Conservation (phyloP, 1,140 invertebrate species). For the Hyphantria cunea region DNA sequence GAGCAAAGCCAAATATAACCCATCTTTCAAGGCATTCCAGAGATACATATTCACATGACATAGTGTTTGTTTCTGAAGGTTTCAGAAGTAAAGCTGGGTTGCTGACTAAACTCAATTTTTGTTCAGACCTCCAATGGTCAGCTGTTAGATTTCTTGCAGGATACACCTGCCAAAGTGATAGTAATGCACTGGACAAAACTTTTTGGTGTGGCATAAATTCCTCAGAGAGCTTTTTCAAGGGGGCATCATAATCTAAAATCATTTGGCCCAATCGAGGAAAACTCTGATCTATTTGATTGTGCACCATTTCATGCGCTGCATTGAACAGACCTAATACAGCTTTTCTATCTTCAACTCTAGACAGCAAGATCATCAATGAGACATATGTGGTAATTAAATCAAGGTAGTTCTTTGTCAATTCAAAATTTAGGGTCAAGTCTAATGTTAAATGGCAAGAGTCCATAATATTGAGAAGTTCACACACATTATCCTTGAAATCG, state of each 20-base stretch:
- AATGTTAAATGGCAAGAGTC: conserved; percentile 97
- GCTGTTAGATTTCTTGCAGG: conserved; percentile 94
- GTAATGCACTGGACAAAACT: conserved; percentile 91
- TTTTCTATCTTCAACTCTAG: conserved; percentile 98
- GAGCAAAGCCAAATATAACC: conserved; percentile 96
- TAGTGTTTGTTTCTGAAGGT: conserved; percentile 96
- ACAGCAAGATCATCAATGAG: conserved; percentile 97
- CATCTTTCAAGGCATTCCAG: conserved; percentile 97
- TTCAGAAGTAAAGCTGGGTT: conserved; percentile 96
- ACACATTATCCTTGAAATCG: conserved; percentile 99
- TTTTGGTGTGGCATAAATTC: conserved; percentile 98
- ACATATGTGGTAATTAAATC: conserved; percentile 97
- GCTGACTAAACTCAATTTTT: conserved; percentile 96
- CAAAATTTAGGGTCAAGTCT: conserved; percentile 98
- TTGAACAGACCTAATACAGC: conserved; percentile 98
- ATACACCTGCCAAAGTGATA: conserved; percentile 94
- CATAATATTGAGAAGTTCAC: conserved; percentile 98
- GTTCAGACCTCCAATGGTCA: conserved; percentile 95
- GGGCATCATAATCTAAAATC: conserved; percentile 98
- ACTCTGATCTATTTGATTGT: conserved; percentile 94
- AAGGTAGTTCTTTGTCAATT: conserved; percentile 97
- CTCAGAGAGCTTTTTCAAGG: conserved; percentile 97
- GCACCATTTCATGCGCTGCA: conserved; percentile 97
- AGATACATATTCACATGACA: conserved; percentile 98
- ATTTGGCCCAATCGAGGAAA: conserved; percentile 97